Evolutionary conservation across 2,113 vertebrate genomes (phyloP), one percentile per base, ranked within the genome.

Genomic region (Propithecus coquereli): DNA sequence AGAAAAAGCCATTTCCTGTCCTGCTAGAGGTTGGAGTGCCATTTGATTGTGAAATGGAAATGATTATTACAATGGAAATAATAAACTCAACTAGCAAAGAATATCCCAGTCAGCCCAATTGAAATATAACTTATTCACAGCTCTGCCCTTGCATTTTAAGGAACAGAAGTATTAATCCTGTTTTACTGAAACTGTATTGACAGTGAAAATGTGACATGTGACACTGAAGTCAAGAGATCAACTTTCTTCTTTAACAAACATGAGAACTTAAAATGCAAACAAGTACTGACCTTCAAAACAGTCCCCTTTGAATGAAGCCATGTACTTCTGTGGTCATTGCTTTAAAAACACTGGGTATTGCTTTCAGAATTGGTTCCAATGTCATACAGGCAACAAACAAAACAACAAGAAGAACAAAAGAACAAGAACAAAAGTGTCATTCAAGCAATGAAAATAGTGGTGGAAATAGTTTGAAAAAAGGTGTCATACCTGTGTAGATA

Each of bases 201-300:
- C 91, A 84, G 54, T 70, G 27, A 95, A 95, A 96, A 96, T 84
- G 74, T 84, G 70, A 79, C 90, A 79, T 68, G 68, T 96, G 94
- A 87, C 0, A 1, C n/a, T 95, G 50, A 91, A 84, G n/a, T 91
- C 47, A 93, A 94, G 59, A 91, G 52, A 89, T 16, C 9, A n/a
- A 77, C 20, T 90, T 95, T 95, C n/a, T 97, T 95, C 74, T 92
- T 93, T 90, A 95, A 77, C 47, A 96, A 94, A 90, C 93, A 87
- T 37, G 34, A 90, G 43, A 96, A 84, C 20, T 87, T 95, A 93
- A 95, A 95, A 91, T 93, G 37, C 59, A 94, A 94, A 77, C 61
- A 95, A 92, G 40, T 65, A 73, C 73, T 96, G 82, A 84, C 81
- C 85, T 96, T 96, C 90, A 97, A 89, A 96, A 76, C 20, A 93